Base-by-base conservation (phyloP, 37 sponge, comb jelly and placozoan species). In the Dysidea cf. avara region DNA sequence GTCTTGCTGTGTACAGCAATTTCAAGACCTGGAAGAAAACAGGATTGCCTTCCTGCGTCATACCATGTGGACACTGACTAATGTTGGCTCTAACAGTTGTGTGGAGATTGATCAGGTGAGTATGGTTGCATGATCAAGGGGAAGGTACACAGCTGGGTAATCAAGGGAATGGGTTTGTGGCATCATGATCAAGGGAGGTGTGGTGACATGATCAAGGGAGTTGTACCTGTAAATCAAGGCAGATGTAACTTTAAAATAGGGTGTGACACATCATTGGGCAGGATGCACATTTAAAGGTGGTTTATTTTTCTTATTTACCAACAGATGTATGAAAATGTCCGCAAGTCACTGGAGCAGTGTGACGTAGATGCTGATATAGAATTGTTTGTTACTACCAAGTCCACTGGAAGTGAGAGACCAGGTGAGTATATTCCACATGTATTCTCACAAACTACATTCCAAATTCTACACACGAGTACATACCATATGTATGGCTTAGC, bases 281-380 rank as follows among this genome's bases (percentile, higher is more conserved):
- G n/a, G n/a, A n/a, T n/a, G n/a, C n/a, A n/a, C n/a, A n/a, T n/a
- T n/a, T n/a, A n/a, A n/a, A 49, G 52, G 13, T 16, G 25, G n/a
- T 58, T 9, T 63, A 7, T n/a, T 20, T 38, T 17, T 43, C 20
- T 72, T 2, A n/a, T 35, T 28, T 32, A 53, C 0, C 17, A 48
- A 7, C 57, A 91, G 92, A 64, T 71, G 2, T 71, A 70, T 55
- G 94, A 93, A 64, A 77, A 78, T 1, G 64, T 89, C 0, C 94
- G 94, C 1, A 81, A 88, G 52, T 24, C 31, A 43, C 84, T 94
- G 32, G 95, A 94, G 62, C 64, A 61, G 13, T 94, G 95, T 76
- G 77, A 89, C 55, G 66, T 88, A 12, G 95, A 94, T 56, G 79
- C 72, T 30, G 95, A 94, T 63, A 94, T 88, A 66, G 87, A 94